Evolutionary conservation across 2,888 invertebrate genomes (phyloP).

Genomic region (Thymelicus sylvestris): DNA sequence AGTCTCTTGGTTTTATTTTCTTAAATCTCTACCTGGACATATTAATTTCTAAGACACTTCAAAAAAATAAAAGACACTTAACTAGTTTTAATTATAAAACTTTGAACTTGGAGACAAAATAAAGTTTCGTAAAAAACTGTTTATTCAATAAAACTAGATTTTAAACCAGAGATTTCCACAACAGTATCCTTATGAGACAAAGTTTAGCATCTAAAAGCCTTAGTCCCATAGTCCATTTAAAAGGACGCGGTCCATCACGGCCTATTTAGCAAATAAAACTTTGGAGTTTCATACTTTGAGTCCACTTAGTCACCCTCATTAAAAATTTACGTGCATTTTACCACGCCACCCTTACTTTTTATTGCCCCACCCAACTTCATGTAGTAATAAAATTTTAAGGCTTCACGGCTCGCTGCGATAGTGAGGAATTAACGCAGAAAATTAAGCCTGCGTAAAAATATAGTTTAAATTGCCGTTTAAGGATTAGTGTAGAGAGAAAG

Average conservation of each 20-base stretch:
- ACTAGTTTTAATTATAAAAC: too few relatives aligned
- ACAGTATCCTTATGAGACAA: background rate
- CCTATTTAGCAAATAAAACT: slow-evolving; percentile 33
- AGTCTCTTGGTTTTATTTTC: too few relatives aligned
- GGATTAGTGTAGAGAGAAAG: background rate
- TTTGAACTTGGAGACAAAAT: too few relatives aligned
- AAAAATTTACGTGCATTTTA: slow-evolving; percentile 47
- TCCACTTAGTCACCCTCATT: slow-evolving; percentile 38
- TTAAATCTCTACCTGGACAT: too few relatives aligned
- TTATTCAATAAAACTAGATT: too few relatives aligned
- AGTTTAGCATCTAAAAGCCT: slow-evolving; percentile 9
- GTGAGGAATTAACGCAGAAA: slow-evolving; percentile 37
- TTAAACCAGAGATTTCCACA: background rate
- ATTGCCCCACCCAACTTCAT: slow-evolving; percentile 40
- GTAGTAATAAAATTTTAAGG: slow-evolving; percentile 44
- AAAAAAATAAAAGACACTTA: too few relatives aligned
- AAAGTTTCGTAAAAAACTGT: too few relatives aligned
- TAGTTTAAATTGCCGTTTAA: slow-evolving; percentile 4
- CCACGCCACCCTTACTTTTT: slow-evolving; percentile 42
- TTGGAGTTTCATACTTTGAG: slow-evolving; percentile 20
- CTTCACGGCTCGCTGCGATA: slow-evolving; percentile 42
- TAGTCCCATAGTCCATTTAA: background rate
- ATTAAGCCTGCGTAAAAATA: slow-evolving; percentile 8
- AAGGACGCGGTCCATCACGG: slow-evolving; percentile 6
- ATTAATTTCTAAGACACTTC: too few relatives aligned